Percentiles rank a stretch among this genome's conserved stretches.
Evolutionary conservation across 2,797 vertebrate species (phyloP).

Genomic region (Muscicapa comitata): DNA sequence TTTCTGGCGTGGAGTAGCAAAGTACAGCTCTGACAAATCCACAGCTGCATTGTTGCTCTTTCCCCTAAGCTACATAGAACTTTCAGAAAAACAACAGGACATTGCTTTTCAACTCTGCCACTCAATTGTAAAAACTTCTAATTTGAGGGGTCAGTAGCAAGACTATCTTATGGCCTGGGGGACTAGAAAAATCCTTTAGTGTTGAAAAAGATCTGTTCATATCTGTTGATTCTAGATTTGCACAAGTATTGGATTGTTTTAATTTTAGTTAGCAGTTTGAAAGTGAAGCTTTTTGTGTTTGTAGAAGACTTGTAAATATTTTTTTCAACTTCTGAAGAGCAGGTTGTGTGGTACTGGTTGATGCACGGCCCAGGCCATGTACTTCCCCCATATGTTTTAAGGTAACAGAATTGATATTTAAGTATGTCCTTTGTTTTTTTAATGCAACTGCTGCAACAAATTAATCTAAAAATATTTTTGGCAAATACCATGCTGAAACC

Average conservation of each 20-base stretch:
- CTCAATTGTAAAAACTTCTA: not conserved
- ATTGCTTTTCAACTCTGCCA: not conserved
- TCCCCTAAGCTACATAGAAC: not conserved
- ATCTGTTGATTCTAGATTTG: not conserved
- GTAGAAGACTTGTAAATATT: not conserved
- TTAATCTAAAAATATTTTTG: not conserved
- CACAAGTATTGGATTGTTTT: not conserved
- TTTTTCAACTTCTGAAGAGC: not conserved
- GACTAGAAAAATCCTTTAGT: not conserved
- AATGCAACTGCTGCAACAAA: not conserved
- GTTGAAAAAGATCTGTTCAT: not conserved
- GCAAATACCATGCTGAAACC: not conserved
- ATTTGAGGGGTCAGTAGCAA: not conserved
- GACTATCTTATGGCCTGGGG: not conserved
- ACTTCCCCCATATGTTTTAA: not conserved
- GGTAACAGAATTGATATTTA: not conserved
- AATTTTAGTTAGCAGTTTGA: not conserved
- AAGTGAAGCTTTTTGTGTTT: not conserved
- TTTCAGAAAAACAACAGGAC: not conserved
- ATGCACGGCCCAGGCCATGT: not conserved
- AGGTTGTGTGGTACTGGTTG: not conserved
- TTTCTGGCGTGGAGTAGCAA: not conserved
- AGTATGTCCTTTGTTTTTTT: not conserved
- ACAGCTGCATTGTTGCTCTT: not conserved
- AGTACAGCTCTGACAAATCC: not conserved